These are phyloP conservation scores for Paramormyrops kingsleyae DNA, from an alignment of 2,113 vertebrate genomes.

Conservation along the genomic window DNA sequence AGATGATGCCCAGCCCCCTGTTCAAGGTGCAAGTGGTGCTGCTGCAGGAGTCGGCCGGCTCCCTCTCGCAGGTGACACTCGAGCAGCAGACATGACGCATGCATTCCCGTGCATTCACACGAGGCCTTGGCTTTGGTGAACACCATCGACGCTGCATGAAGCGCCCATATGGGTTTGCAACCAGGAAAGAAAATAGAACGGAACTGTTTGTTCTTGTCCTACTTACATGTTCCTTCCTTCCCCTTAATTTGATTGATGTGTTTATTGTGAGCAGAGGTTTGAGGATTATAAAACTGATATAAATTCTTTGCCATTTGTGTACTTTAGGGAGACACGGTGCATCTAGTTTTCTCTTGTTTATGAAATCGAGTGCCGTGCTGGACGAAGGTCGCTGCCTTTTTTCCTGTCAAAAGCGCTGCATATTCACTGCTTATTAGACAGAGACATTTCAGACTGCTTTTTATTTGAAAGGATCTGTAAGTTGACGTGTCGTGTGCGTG, in stretches of 20 bases:
- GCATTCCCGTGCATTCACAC: background rate
- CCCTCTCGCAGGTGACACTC: conserved; percentile 55
- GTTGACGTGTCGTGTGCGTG: background rate
- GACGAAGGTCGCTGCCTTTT: background rate
- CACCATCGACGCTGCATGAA: background rate
- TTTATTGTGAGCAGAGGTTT: background rate
- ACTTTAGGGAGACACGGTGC: background rate
- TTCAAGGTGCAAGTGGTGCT: conserved; percentile 72
- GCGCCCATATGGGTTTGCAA: background rate
- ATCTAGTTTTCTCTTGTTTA: background rate
- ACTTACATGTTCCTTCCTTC: background rate
- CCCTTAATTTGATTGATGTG: conserved; percentile 1
- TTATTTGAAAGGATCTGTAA: background rate
- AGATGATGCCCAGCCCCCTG: conserved; percentile 62
- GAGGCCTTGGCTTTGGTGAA: background rate
- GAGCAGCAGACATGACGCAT: background rate
- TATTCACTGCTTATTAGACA: background rate
- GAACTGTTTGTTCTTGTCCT: background rate
- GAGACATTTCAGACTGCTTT: background rate
- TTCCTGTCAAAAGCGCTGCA: background rate
- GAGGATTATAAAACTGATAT: background rate
- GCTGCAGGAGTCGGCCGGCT: conserved; percentile 40
- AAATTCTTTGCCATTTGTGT: background rate
- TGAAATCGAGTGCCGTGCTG: background rate
- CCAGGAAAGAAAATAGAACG: background rate